Evolutionary conservation across 2,113 vertebrate species (phyloP).

Genomic region (Periophthalmus modestus): DNA sequence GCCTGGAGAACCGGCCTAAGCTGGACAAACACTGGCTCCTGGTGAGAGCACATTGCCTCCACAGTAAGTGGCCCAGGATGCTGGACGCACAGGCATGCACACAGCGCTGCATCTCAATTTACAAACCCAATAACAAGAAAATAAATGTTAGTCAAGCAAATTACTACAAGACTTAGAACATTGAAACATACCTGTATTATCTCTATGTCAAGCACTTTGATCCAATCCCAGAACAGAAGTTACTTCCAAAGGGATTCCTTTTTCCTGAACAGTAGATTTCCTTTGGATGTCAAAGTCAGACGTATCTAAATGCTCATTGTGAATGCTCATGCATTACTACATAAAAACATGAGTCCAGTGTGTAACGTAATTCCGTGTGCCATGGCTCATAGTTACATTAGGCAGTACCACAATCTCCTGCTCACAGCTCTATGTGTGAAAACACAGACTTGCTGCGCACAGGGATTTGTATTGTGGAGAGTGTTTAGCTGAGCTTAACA

Average conservation of each 20-base stretch:
- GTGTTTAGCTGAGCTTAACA: slow-evolving; percentile 79
- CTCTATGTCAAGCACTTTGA: slow-evolving; percentile 46
- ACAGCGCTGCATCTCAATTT: slow-evolving; percentile 54
- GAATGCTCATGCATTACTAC: slow-evolving; percentile 41
- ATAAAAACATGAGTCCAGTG: slow-evolving; percentile 47
- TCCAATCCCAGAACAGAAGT: slow-evolving; percentile 32
- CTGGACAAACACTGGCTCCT: slow-evolving; percentile 9
- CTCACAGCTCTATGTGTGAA: slow-evolving; percentile 52
- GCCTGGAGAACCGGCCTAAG: slow-evolving; percentile 45
- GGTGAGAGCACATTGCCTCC: slow-evolving; percentile 46
- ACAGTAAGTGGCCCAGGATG: slow-evolving; percentile 13
- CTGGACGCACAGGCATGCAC: slow-evolving; percentile 44
- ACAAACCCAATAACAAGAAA: slow-evolving; percentile 22
- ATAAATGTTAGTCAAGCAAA: background rate
- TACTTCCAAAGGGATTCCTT: slow-evolving; percentile 23
- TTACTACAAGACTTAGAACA: background rate
- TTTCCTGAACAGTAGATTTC: slow-evolving; percentile 16
- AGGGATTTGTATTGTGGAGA: slow-evolving; percentile 74
- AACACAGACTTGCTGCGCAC: slow-evolving; percentile 75
- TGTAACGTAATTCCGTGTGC: slow-evolving; percentile 54
- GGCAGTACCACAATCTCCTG: slow-evolving; percentile 61
- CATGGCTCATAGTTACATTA: slow-evolving; percentile 32
- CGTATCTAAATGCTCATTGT: slow-evolving; percentile 49
- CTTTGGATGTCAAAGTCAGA: slow-evolving; percentile 18
- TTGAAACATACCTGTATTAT: slow-evolving; percentile 30